Evolutionary conservation across 2,888 invertebrate genomes (phyloP), one percentile per base, ranked within the genome.

Genomic region (Agonum fuliginosum): DNA sequence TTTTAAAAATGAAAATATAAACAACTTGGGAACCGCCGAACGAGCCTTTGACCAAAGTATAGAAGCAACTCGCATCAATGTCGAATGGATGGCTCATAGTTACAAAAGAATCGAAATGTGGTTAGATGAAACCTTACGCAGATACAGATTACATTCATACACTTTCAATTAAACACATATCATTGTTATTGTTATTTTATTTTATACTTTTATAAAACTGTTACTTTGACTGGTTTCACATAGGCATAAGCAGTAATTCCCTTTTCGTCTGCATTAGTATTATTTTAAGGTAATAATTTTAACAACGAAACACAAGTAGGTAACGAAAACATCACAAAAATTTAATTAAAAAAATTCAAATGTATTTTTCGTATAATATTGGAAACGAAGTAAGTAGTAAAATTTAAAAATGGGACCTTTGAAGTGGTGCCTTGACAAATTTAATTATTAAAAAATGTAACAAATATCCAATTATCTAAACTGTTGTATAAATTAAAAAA

Each of bases 1-100:
- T 58, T 88, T 89, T 80, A 84, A 84, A 78, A 82, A 84, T 22
- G 83, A 84, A 69, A 85, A 87, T 27, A 83, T 84, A 54, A 84
- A 86, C 74, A 86, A 88, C 69, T 83, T 90, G 54, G 88, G 89
- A 2, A 86, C 89, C 0, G 88, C 89, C 0, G 85, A 87, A 2
- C 83, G 88, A 78, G 88, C 89, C 0, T 88, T 90, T 72, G 85
- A 88, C 48, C 89, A 88, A 80, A 88, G 89, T 1, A 87, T 90
- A 30, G 91, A 91, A 83, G 87, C 83, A 69, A 89, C 89, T 0
- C 84, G 86, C 79, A 85, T 86, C 17, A 91, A 91, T 82, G 87
- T 91, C 3, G 84, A 86, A 67, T 91, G 91, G 91, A 90, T 90
- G 88, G 84, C 88, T 62, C 86, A 86, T 24, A 89, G 89, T 83